A percentile compares a stretch with the other conserved stretches of the same genome.
Conservation (phyloP, 2,888 invertebrate species). For the Lepas anatifera region DNA sequence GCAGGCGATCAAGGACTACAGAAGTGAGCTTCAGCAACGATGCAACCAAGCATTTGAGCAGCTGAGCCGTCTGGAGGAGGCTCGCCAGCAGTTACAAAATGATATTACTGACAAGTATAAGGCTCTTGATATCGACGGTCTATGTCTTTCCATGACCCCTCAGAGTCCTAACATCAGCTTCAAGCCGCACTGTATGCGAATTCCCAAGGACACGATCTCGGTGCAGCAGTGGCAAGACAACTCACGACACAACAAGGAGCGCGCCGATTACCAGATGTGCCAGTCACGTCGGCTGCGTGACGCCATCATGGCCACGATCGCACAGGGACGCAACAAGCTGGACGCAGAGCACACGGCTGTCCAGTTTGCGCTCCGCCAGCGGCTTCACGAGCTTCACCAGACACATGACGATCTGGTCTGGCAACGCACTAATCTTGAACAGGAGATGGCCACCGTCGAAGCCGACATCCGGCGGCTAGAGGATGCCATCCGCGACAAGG, state of each 20-base stretch:
- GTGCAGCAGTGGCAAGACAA: conserved; percentile 8
- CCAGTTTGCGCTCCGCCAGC: not conserved
- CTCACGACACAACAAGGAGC: conserved; percentile 4
- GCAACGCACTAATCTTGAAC: conserved; percentile 4
- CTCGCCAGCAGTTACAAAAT: not conserved
- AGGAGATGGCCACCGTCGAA: conserved; percentile 3
- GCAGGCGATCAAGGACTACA: not conserved
- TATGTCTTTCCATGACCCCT: not conserved
- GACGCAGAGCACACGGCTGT: conserved; percentile 2
- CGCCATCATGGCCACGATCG: not conserved
- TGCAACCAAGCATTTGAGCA: conserved; percentile 5
- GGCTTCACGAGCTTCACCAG: not conserved
- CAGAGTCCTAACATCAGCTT: conserved; percentile 9
- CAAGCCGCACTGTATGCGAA: conserved; percentile 9
- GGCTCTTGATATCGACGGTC: not conserved
- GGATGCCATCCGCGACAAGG: conserved; percentile 1
- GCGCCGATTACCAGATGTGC: conserved; percentile 11
- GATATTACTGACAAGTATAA: not conserved
- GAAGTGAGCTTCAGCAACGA: not conserved
- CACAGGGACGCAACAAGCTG: conserved; percentile 1
- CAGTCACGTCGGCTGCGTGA: not conserved
- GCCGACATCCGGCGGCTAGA: not conserved
- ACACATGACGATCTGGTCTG: conserved; percentile 5
- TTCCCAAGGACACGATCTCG: not conserved
- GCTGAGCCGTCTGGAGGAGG: not conserved